Base-by-base conservation (phyloP, 2,888 invertebrate genomes). In the Pterobdella sp. region DNA sequence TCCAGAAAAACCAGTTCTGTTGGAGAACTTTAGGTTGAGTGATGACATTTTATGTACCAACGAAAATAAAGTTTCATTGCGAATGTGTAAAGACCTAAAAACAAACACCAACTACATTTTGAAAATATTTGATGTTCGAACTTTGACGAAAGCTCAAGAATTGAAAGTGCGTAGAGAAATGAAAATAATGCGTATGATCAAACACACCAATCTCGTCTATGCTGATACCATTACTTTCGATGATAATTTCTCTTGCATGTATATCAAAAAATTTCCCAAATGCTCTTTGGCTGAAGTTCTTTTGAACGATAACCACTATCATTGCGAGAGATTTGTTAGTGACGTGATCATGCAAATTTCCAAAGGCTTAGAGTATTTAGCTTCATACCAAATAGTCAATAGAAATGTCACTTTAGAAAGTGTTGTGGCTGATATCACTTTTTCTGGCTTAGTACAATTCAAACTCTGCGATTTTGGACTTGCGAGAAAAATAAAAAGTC, bases 381-480 rank as follows among this genome's bases (percentile, higher is more conserved):
- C 49, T 29, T 35, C 63, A 1, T 32, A 36, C 35, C 71, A 32
- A n/a, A 63, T 71, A 1, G 37, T 52, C 1, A 32, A 56, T n/a
- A 42, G 71, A 7, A 42, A 71, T 63, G 35, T 71, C 35, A 71
- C 71, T 7, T 29, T 71, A n/a, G 71, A 56, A 14, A 71, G 56
- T 63, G 60, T 71, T 36, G 31, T 71, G 60, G 52, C 37, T 22
- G 56, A 56, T 22, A 71, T 56, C 3, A 35, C 35, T 0, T 32
- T 52, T 18, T 32, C 56, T 10, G 52, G 71, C 29, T 29, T 71
- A 36, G 37, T 56, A 22, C 18, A 32, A 1, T 35, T 63, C 36
- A 60, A 63, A 35, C 29, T 71, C n/a, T 71, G 71, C 63, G 71
- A 71, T 34, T 71, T 71, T 22, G 60, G 71, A 31, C 63, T 71